Evolutionary conservation across 2,113 vertebrate species (phyloP).

Genomic region (Ceuthmochares aereus): DNA sequence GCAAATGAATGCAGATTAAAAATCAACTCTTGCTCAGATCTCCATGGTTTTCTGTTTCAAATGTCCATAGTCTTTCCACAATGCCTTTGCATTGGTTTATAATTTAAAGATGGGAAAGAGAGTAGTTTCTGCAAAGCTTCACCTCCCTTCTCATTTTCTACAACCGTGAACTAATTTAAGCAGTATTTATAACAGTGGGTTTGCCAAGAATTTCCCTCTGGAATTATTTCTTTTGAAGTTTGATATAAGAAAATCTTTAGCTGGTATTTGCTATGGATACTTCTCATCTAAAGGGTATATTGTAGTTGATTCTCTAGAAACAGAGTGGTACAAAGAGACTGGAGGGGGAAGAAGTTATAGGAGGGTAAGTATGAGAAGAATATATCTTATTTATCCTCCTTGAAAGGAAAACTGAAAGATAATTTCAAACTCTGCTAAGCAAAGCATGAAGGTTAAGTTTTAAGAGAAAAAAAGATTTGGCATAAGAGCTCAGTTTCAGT

Average conservation of each 20-base stretch:
- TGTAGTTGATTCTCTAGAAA: not conserved
- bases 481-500: not conserved
- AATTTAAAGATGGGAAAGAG: not conserved
- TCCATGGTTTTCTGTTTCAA: not conserved
- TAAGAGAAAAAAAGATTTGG: not conserved
- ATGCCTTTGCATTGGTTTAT: not conserved
- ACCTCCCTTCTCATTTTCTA: not conserved
- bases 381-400: not conserved
- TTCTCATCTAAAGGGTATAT: not conserved
- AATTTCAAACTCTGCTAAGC: not conserved
- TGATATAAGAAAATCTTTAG: not conserved
- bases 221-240: not conserved
- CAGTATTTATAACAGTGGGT: not conserved
- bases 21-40: not conserved
- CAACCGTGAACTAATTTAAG: not conserved
- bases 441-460: not conserved
- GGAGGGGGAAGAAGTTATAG: not conserved
- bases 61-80: not conserved
- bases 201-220: not conserved
- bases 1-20: slow-evolving; percentile 2
- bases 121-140: not conserved
- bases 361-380: not conserved
- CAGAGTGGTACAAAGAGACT: not conserved
- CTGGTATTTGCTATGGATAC: not conserved
- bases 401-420: not conserved